Percentiles rank a stretch among this genome's conserved stretches.
These are phyloP conservation scores for Asobara japonica DNA, from an alignment of 1,140 invertebrate genomes.

Conservation along the genomic window DNA sequence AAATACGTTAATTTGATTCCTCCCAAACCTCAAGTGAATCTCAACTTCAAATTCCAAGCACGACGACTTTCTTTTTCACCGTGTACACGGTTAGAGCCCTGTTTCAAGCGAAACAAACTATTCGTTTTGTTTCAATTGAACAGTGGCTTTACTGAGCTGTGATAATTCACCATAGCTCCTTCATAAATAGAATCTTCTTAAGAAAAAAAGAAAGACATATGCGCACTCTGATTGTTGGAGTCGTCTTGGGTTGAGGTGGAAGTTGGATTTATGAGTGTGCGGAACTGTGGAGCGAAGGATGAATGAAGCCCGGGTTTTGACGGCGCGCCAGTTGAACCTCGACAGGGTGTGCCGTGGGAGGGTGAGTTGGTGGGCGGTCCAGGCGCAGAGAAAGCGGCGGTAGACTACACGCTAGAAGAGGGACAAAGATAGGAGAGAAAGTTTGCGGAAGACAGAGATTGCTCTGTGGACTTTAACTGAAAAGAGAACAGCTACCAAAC, in stretches of 20 bases:
- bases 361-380: background rate
- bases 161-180: no score
- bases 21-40: no score
- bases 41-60: no score
- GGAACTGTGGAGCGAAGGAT: constrained; percentile 44
- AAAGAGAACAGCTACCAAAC: background rate
- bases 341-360: constrained; percentile 7
- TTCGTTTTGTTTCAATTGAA: no score
- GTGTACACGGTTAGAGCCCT: no score
- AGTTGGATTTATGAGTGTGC: background rate
- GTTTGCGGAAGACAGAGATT: background rate
- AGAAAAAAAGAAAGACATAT: background rate
- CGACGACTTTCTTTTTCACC: no score
- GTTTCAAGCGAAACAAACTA: no score
- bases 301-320: constrained; percentile 57
- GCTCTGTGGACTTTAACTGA: background rate
- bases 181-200: background rate
- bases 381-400: constrained; percentile 18
- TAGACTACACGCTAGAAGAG: constrained; percentile 16
- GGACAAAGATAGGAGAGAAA: constrained; percentile 24
- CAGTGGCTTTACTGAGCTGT: no score
- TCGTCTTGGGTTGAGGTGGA: background rate
- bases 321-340: constrained; percentile 45
- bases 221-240: background rate
- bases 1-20: no score